Conservation (phyloP, 2,113 vertebrate species). For the Petrocephalus microphthalmus region DNA sequence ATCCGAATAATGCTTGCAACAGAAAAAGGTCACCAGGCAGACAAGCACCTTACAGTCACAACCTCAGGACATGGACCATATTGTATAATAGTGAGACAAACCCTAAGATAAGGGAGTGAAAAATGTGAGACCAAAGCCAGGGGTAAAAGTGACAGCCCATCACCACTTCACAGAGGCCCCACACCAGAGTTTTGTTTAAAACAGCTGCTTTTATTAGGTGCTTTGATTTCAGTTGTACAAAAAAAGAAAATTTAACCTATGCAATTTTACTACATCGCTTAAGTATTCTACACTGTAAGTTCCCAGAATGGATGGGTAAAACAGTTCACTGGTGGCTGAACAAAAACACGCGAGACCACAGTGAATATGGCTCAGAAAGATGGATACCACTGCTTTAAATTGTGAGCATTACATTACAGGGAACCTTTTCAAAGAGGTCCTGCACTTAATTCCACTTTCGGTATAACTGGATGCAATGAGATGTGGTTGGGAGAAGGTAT, state of each 20-base stretch:
- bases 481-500: neutral
- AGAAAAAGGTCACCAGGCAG: neutral
- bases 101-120: neutral
- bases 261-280: neutral
- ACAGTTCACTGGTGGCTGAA: neutral
- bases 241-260: neutral
- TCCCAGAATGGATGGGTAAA: neutral
- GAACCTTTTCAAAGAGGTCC: neutral
- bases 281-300: neutral
- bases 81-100: neutral
- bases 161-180: neutral
- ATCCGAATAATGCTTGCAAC: neutral
- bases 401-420: neutral
- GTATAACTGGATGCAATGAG: neutral
- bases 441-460: neutral
- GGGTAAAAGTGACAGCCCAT: neutral
- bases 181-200: neutral
- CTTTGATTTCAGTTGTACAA: conserved; percentile 12
- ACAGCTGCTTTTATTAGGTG: conserved; percentile 14
- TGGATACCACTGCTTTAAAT: neutral
- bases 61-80: neutral
- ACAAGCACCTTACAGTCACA: neutral
- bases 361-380: neutral
- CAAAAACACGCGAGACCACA: neutral
- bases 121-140: neutral